Evolutionary conservation across 2,113 vertebrate genomes (phyloP), one percentile per base, ranked within the genome.

Genomic region (Heterotilapia buettikoferi): DNA sequence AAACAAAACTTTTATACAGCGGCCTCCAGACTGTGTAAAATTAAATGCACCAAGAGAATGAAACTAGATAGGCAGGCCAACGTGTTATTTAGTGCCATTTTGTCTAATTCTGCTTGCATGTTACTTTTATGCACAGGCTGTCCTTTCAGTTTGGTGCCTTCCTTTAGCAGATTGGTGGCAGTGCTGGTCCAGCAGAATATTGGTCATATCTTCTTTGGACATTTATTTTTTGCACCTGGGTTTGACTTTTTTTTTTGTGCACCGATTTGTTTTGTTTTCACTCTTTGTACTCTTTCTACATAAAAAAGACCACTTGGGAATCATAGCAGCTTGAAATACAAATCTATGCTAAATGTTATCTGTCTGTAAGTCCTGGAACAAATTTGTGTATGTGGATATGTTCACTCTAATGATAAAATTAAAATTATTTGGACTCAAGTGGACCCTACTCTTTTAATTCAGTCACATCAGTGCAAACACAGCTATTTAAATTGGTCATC

Each of bases 401-500:
- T 9, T 45, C 66, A 43, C 5, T 2, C 11, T 26, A 6, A 16
- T 9, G 21, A 43, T 71, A 43, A 71, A 6, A 71, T 71, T 16
- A 0, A 1, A 7, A 6, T 71, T 14, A 71, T 24, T 24, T n/a
- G 3, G n/a, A 71, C 36, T 71, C 63, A 43, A 24, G 11, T 40
- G 0, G 19, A 0, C 31, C 18, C 2, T 36, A 0, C 33, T 68
- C 6, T 2, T 40, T 21, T 71, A 71, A 4, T 71, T 71, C 36
- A 36, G 33, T 71, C 66, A 24, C 1, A 40, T 14, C 12, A 24
- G 38, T 1, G 0, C 36, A 14, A 71, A 21, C 36, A 40, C n/a
- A 24, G 7, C 8, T 2, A 45, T 73, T 26, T 26, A 45, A 16
- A 73, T 0, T 73, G 68, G 7, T 43, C 2, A 0, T 24, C 0